A percentile compares a stretch with the other conserved stretches of the same genome.
Evolutionary conservation across 2,113 vertebrate species (phyloP).

Genomic region (Aviceda subcristata): DNA sequence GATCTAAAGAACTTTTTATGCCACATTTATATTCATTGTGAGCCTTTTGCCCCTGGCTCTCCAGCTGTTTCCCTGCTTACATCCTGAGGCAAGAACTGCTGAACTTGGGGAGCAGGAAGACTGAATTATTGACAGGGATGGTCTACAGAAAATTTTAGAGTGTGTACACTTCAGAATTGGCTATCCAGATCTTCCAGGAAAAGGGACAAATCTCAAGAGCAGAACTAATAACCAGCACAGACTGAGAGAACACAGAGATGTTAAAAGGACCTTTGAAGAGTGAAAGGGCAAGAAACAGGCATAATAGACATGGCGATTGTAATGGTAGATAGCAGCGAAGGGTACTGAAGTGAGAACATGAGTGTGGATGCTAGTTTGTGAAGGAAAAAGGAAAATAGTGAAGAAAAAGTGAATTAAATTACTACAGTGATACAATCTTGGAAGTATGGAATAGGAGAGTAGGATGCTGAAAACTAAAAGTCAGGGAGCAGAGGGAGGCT

Average conservation of each 20-base stretch:
- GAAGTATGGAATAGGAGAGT: background rate
- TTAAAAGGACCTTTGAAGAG: background rate
- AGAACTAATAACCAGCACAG: background rate
- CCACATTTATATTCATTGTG: background rate
- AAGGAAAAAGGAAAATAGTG: background rate
- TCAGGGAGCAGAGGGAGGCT: background rate
- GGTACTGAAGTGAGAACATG: background rate
- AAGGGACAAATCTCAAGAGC: background rate
- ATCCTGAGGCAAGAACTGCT: conserved; percentile 20
- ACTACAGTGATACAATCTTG: background rate
- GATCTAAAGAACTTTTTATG: conserved; percentile 13
- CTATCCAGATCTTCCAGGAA: background rate
- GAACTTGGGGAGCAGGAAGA: background rate
- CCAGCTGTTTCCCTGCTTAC: conserved; percentile 38
- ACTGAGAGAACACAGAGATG: background rate
- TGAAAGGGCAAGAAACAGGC: background rate
- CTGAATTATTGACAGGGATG: background rate
- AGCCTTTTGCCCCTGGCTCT: conserved; percentile 14
- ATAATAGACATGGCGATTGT: background rate
- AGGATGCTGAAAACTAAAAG: background rate
- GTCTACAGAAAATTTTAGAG: background rate
- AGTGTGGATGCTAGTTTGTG: background rate
- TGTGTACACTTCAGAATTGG: background rate
- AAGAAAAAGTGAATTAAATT: background rate
- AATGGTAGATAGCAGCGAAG: background rate